These are phyloP conservation scores for Helicoverpa armigera DNA, from an alignment of 1,140 invertebrate species.

Conservation along the genomic window DNA sequence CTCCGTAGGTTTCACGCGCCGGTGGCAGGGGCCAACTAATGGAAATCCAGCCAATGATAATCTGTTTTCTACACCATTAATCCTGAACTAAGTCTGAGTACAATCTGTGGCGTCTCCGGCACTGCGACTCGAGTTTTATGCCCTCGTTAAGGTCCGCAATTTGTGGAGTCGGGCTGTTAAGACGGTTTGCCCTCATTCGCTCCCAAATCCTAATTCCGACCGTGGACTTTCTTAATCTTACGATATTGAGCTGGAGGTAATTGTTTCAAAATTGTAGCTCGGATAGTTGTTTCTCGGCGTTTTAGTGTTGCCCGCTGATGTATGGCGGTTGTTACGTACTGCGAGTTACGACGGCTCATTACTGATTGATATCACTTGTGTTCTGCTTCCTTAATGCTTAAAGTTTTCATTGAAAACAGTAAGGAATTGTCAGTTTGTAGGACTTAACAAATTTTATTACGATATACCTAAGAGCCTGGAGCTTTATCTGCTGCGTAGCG, in stretches of 20 bases:
- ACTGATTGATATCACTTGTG: conserved; percentile 13
- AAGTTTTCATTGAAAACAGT: not conserved
- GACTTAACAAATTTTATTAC: too few relatives aligned
- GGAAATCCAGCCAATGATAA: conserved; percentile 85
- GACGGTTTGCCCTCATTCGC: conserved; percentile 73
- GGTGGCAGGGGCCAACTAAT: conserved; percentile 84
- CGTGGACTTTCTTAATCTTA: conserved; percentile 85
- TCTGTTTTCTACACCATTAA: conserved; percentile 86
- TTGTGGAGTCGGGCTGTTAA: conserved; percentile 85
- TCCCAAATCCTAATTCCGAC: conserved; percentile 80
- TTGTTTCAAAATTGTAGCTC: conserved; percentile 83
- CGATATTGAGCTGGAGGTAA: conserved; percentile 83
- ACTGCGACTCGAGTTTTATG: conserved; percentile 84
- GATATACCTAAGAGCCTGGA: not conserved
- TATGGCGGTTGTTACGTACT: conserved; percentile 20
- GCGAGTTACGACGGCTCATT: conserved; percentile 28
- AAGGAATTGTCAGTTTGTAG: too few relatives aligned
- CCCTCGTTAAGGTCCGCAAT: conserved; percentile 85
- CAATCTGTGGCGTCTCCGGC: conserved; percentile 82
- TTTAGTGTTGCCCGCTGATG: conserved; percentile 34
- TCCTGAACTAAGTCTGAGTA: conserved; percentile 84
- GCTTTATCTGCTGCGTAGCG: not conserved
- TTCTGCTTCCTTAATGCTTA: not conserved
- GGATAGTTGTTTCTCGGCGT: conserved; percentile 53
- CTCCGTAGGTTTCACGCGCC: conserved; percentile 82